Conservation (phyloP, 2,888 invertebrate species). For the Oscheius onirici region DNA sequence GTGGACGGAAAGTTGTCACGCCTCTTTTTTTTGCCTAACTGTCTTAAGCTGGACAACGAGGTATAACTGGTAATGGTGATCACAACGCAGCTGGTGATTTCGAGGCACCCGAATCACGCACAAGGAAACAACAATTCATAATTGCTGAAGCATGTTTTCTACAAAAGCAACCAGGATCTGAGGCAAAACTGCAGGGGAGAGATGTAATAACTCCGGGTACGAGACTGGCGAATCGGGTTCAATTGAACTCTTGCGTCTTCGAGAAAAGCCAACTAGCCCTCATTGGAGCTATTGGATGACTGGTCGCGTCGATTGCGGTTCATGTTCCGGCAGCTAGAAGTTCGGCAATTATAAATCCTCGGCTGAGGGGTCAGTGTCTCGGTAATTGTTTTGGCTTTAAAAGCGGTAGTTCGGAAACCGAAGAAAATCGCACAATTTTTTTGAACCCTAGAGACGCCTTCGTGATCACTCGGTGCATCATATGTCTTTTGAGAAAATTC, state of each 20-base stretch:
- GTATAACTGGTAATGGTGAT: conserved; percentile 22
- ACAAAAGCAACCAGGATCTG: neutral
- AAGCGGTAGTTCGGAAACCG: too few relatives aligned
- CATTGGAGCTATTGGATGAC: conserved; percentile 12
- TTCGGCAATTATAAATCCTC: conserved; percentile 9
- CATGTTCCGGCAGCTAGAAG: conserved; percentile 17
- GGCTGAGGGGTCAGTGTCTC: conserved; percentile 5
- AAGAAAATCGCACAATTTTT: too few relatives aligned
- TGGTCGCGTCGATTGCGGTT: conserved; percentile 8
- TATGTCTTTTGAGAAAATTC: too few relatives aligned
- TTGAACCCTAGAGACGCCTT: too few relatives aligned
- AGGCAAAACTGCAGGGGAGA: neutral
- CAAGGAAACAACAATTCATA: conserved; percentile 2
- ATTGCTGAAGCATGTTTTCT: neutral
- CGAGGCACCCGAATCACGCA: conserved; percentile 17
- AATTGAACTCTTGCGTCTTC: conserved; percentile 7
- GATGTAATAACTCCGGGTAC: neutral
- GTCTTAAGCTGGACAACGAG: neutral
- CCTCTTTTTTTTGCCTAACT: too few relatives aligned
- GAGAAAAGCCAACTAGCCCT: conserved; percentile 28
- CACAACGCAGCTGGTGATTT: conserved; percentile 2
- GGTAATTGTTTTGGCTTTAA: too few relatives aligned
- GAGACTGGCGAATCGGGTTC: conserved; percentile 3
- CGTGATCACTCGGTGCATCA: too few relatives aligned
- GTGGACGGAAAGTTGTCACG: too few relatives aligned